Base-by-base conservation (phyloP, 2,888 invertebrate species). In the Synergus gifuensis region DNA sequence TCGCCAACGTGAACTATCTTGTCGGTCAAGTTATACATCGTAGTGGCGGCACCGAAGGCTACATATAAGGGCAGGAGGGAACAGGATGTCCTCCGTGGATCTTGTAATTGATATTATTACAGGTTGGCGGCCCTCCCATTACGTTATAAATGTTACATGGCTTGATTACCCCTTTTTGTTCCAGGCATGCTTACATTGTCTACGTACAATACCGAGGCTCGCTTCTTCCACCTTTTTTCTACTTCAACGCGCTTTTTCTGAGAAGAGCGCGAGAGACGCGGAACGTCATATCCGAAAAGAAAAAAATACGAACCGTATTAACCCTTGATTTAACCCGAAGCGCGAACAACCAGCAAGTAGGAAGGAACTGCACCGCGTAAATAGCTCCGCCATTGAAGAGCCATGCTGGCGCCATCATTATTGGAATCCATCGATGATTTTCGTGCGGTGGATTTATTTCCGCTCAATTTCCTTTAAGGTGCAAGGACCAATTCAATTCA, bases 41-140 rank as follows among this genome's bases (percentile, higher is more conserved):
- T 16, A 16, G n/a, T 16, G 16, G 49, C 49, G 49, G 49, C n/a
- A 54, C 49, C 16, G 49, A 16, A 54, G 49, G 16, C 49, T 54
- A 14, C 12, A 16, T 5, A 36, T 5, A 36, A 46, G 16, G 16
- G 14, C 49, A 54, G 5, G 7, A 54, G 49, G 49, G 49, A 54
- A 54, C 3, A 46, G 46, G 46, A 14, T 46, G 14, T 46, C 46
- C 46, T 14, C 18, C 81, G 42, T 62, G 73, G 80, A 77, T 84
- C 78, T 81, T 83, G 88, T 89, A 89, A 90, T 90, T 90, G 89
- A 89, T 90, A 90, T 89, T 88, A 90, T 90, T 90, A 90, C 85
- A 86, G 86, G 85, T 85, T 85, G 85, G 83, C 81, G 84, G 86
- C 87, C 87, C 89, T 88, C 86, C 88, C 87, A 90, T 90, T 90